phyloP scores from a whole-genome alignment of 92 coral and sea anemone species.

The Palythoa grandis region DNA sequence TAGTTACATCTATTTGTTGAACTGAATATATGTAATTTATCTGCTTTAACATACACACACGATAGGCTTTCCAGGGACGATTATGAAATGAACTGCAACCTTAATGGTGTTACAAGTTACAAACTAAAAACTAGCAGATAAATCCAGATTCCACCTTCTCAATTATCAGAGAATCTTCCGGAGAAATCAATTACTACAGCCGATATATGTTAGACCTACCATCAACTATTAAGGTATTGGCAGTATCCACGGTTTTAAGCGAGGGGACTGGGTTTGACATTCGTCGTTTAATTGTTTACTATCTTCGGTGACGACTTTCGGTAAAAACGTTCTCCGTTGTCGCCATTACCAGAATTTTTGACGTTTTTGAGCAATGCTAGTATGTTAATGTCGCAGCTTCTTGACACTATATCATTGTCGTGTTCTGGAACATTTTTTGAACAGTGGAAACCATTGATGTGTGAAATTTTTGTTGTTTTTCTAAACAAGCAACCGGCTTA shows the following conservation, averaged over 20 bases:
- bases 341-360: background rate
- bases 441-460: background rate
- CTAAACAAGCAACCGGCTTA: background rate
- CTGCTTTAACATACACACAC: background rate
- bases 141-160: background rate
- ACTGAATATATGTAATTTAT: background rate
- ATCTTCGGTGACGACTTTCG: background rate
- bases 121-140: background rate
- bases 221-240: background rate
- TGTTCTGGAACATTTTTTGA: background rate
- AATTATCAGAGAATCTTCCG: background rate
- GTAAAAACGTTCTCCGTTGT: background rate
- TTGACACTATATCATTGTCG: background rate
- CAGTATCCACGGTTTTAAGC: background rate
- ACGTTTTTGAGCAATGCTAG: background rate
- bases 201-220: conserved; percentile 7
- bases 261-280: background rate
- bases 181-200: background rate
- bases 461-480: background rate
- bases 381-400: background rate
- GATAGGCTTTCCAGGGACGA: background rate
- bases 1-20: background rate
- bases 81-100: background rate
- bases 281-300: background rate
- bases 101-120: background rate